Evolutionary conservation across 2,888 invertebrate genomes (phyloP).

Genomic region (Antheraea yamamai): DNA sequence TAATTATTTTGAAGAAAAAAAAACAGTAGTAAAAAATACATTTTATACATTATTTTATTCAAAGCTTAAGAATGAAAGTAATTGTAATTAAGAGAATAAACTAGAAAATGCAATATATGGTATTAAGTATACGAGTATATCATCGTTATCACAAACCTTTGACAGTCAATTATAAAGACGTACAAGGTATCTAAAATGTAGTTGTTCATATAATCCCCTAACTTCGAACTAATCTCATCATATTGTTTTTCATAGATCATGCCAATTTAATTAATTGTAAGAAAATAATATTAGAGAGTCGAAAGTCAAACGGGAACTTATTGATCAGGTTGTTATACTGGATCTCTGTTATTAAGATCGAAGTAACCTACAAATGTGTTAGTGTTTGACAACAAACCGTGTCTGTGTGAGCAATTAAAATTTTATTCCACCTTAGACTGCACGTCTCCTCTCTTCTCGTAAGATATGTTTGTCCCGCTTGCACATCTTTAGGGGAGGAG

Average conservation of each 20-base stretch:
- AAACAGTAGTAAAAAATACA: too few relatives aligned
- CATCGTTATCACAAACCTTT: neutral
- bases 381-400: slow-evolving; percentile 51
- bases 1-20: too few relatives aligned
- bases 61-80: neutral
- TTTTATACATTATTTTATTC: neutral
- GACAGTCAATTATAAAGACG: neutral
- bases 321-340: slow-evolving; percentile 12
- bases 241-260: neutral
- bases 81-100: neutral
- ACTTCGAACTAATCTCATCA: neutral
- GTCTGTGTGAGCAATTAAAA: slow-evolving; percentile 80
- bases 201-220: neutral
- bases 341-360: neutral
- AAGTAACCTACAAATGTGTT: slow-evolving; percentile 47
- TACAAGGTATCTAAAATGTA: neutral
- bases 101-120: neutral
- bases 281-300: neutral
- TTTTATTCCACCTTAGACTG: slow-evolving; percentile 80
- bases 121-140: neutral
- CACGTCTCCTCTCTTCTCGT: slow-evolving; percentile 55
- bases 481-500: slow-evolving; percentile 79
- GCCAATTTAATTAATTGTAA: neutral
- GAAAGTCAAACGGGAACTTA: neutral
- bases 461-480: slow-evolving; percentile 63